These are phyloP conservation scores for Pseudochirops corinnae DNA, from an alignment of 2,797 vertebrate genomes.

Conservation along the genomic window DNA sequence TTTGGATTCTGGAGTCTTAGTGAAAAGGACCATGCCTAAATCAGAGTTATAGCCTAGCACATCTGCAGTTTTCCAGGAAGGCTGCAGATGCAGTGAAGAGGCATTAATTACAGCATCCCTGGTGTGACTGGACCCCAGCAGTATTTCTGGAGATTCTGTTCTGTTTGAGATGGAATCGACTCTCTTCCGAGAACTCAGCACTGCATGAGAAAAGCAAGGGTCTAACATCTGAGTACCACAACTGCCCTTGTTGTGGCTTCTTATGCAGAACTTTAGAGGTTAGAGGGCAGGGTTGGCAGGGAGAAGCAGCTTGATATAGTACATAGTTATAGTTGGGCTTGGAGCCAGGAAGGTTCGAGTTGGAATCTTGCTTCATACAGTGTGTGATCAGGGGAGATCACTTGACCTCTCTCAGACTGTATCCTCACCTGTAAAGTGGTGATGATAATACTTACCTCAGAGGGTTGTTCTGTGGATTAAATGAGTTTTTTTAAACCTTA, in stretches of 20 bases:
- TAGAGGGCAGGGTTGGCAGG: not conserved
- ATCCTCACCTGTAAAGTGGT: not conserved
- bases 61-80: not conserved
- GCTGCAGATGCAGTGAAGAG: not conserved
- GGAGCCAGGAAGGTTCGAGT: not conserved
- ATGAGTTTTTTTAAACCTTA: not conserved
- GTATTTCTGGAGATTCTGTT: not conserved
- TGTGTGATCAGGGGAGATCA: not conserved
- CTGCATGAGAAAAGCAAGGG: not conserved
- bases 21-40: not conserved
- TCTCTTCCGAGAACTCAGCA: not conserved
- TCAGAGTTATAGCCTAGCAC: not conserved
- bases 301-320: not conserved
- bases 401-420: not conserved
- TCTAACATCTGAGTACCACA: not conserved
- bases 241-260: not conserved
- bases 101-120: not conserved
- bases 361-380: not conserved
- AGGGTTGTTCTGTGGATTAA: not conserved
- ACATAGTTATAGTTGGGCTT: not conserved
- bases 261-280: not conserved
- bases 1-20: not conserved
- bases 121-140: not conserved
- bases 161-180: not conserved
- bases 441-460: not conserved